A percentile compares a stretch with the other conserved stretches of the same genome.
phyloP scores from a whole-genome alignment of 2,797 vertebrate genomes.

The Lacerta bilineata region DNA sequence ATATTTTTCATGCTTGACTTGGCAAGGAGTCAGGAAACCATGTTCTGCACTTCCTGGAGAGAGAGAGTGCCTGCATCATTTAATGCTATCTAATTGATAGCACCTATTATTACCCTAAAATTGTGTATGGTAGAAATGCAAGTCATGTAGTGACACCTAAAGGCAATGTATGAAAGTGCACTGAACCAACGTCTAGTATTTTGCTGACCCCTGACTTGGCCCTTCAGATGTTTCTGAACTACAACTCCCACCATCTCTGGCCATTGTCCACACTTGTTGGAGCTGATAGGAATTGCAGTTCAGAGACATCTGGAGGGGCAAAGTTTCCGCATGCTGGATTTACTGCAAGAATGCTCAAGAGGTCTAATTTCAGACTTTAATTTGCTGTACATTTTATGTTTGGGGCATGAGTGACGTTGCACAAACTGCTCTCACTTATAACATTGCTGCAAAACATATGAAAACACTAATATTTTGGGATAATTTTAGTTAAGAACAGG shows the following conservation, averaged over 20 bases:
- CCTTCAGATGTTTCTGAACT: too few species aligned
- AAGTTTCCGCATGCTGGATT: too few species aligned
- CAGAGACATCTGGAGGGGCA: too few species aligned
- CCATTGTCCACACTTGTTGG: too few species aligned
- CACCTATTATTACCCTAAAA: background rate
- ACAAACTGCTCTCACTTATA: background rate
- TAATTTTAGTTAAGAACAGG: background rate
- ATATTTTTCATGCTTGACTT: background rate
- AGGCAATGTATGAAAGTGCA: slow-evolving; percentile 39
- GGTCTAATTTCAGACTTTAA: background rate
- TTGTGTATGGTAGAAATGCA: background rate
- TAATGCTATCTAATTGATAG: background rate
- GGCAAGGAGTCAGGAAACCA: background rate
- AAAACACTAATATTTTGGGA: background rate
- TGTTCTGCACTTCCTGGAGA: background rate
- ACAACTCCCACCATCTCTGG: too few species aligned
- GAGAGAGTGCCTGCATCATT: background rate
- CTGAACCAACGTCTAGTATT: fast-evolving
- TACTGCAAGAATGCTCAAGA: background rate
- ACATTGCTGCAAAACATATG: background rate
- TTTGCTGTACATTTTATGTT: background rate
- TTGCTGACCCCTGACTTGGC: background rate
- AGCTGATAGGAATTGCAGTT: too few species aligned
- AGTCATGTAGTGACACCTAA: slow-evolving; percentile 69
- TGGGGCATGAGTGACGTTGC: background rate